phyloP scores from a whole-genome alignment of 2,888 invertebrate genomes.

The Acanthosoma haemorrhoidale region DNA sequence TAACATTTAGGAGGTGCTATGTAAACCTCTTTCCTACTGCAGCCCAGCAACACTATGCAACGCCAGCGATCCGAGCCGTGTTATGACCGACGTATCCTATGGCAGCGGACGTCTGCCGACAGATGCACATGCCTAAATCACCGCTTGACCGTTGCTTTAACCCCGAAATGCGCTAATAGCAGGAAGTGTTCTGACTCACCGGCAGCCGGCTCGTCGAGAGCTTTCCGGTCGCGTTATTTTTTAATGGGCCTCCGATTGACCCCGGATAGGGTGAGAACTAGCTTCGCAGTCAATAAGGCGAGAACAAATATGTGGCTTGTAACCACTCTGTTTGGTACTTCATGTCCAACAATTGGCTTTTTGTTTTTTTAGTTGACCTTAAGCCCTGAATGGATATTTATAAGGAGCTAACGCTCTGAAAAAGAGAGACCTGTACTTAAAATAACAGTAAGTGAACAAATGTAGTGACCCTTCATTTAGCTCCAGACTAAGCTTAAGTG shows the following conservation, averaged over 20 bases:
- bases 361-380: no score
- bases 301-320: background rate
- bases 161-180: background rate
- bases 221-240: slow-evolving; percentile 13
- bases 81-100: background rate
- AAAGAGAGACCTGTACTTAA: no score
- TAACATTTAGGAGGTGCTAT: no score
- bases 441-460: no score
- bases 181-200: slow-evolving; percentile 21
- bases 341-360: no score
- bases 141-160: slow-evolving; percentile 14
- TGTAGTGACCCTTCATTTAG: no score
- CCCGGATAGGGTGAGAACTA: slow-evolving; percentile 4
- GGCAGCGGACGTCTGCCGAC: background rate
- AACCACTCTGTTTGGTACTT: no score
- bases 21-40: no score
- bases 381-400: no score
- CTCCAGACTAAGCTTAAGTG: no score
- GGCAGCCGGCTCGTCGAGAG: slow-evolving; percentile 15
- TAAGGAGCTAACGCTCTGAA: no score
- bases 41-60: no score
- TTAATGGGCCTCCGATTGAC: slow-evolving; percentile 16
- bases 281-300: background rate
- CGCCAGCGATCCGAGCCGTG: background rate
- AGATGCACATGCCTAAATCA: background rate